Evolutionary conservation across 2,888 invertebrate species (phyloP).

Genomic region (Caenorhabditis afra): DNA sequence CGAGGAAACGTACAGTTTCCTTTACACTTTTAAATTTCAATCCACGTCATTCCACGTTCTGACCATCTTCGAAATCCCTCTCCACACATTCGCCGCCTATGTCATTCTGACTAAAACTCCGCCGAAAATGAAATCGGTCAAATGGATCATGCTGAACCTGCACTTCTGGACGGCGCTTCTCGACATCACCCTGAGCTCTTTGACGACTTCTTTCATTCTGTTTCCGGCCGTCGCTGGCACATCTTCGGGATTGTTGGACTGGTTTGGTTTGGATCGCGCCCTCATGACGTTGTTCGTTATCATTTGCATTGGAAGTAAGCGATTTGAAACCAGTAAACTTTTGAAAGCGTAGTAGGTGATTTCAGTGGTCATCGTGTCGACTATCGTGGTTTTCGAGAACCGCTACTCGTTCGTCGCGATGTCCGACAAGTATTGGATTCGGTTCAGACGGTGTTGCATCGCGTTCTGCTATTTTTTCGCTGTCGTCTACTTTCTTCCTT

Average conservation of each 20-base stretch:
- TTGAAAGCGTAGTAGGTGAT: too few relatives aligned
- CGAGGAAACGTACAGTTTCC: too few relatives aligned
- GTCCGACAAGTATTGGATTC: slow-evolving; percentile 3
- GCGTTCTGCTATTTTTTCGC: slow-evolving; percentile 14
- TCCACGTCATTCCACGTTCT: background rate
- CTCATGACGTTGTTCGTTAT: background rate
- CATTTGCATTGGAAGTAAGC: too few relatives aligned
- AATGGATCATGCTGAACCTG: slow-evolving; percentile 7
- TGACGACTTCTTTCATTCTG: background rate
- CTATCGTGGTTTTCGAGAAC: slow-evolving; percentile 33
- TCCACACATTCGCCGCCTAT: slow-evolving; percentile 2
- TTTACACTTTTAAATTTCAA: background rate
- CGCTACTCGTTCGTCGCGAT: slow-evolving; percentile 19
- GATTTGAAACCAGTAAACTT: too few relatives aligned
- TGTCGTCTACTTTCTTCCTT: slow-evolving; percentile 25
- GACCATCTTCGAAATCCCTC: background rate
- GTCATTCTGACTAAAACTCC: slow-evolving; percentile 3
- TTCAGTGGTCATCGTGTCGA: slow-evolving; percentile 23
- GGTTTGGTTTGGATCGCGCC: too few relatives aligned
- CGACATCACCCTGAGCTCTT: background rate
- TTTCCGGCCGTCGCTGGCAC: background rate
- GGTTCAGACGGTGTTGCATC: background rate
- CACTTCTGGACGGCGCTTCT: background rate
- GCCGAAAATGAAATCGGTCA: background rate
- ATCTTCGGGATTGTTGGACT: background rate